Evolutionary conservation across 2,797 vertebrate genomes (phyloP).

Genomic region (Cossypha heuglini): DNA sequence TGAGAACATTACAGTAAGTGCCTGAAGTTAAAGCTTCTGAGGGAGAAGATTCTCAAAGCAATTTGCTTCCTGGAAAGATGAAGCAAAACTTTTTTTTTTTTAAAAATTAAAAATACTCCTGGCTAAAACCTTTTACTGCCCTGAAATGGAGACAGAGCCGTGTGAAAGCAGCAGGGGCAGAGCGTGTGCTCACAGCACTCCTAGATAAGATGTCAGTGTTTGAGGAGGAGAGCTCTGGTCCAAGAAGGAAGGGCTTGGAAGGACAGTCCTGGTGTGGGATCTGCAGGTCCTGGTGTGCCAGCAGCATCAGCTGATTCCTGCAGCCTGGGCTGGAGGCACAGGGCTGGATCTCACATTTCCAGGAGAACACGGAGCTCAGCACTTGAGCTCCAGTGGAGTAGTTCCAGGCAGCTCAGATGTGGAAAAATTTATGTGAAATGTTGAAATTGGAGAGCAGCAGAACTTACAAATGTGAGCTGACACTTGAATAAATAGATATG

Average conservation of each 20-base stretch:
- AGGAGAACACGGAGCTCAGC: neutral
- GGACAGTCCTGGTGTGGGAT: neutral
- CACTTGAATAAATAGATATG: neutral
- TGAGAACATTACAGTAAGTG: conserved; percentile 48
- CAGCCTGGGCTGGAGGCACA: neutral
- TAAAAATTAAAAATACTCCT: neutral
- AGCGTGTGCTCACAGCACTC: accelerated
- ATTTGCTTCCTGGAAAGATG: neutral
- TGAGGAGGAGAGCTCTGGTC: neutral
- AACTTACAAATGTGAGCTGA: neutral
- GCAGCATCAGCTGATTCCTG: neutral
- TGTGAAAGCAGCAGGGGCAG: neutral
- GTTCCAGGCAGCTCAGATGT: neutral
- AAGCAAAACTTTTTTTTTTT: neutral
- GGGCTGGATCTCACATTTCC: neutral
- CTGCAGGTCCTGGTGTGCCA: neutral
- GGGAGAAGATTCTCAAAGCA: conserved; percentile 1
- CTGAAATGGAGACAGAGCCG: neutral
- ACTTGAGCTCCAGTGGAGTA: neutral
- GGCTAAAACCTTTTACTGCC: neutral
- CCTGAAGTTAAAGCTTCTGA: neutral
- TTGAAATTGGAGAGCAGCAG: neutral
- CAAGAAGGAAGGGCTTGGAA: neutral
- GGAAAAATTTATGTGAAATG: neutral
- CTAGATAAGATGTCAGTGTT: neutral